A percentile compares a stretch with the other conserved stretches of the same genome.
These are phyloP conservation scores for Coreius guichenoti DNA, from an alignment of 2,797 vertebrate genomes.

Conservation along the genomic window DNA sequence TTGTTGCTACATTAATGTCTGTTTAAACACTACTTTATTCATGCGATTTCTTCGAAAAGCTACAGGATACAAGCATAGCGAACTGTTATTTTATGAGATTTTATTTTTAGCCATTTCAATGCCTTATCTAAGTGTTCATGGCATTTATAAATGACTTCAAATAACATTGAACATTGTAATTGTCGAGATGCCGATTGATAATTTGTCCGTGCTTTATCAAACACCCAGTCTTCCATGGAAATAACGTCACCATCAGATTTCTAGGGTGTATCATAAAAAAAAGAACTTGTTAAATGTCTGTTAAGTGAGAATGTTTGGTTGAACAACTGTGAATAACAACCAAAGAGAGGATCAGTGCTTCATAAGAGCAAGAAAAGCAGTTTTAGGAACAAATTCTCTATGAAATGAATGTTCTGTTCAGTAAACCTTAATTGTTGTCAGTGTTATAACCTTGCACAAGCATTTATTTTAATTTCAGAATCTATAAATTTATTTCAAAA, in stretches of 20 bases:
- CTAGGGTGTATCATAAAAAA: not conserved
- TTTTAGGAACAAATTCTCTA: not conserved
- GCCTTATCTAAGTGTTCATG: not conserved
- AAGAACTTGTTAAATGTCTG: not conserved
- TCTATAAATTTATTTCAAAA: conserved; percentile 38
- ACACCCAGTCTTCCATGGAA: conserved; percentile 1
- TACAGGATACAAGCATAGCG: not conserved
- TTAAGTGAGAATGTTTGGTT: conserved; percentile 25
- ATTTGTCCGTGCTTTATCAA: conserved; percentile 18
- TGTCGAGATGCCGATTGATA: not conserved
- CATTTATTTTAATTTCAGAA: conserved; percentile 23
- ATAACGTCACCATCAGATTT: not conserved
- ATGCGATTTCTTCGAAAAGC: not conserved
- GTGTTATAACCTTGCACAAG: conserved; percentile 23
- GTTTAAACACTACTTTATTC: conserved; percentile 19
- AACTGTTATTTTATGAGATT: conserved; percentile 26
- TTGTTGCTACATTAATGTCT: not conserved
- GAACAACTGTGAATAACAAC: conserved; percentile 31
- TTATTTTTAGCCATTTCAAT: conserved; percentile 34
- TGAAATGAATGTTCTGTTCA: conserved; percentile 18
- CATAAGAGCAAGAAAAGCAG: not conserved
- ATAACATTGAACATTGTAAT: not conserved
- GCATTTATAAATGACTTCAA: conserved; percentile 19
- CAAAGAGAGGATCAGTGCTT: conserved; percentile 32
- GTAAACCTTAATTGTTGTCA: not conserved